These are phyloP conservation scores for Microcebus murinus DNA, from an alignment of 2,113 vertebrate genomes.

Conservation along the genomic window DNA sequence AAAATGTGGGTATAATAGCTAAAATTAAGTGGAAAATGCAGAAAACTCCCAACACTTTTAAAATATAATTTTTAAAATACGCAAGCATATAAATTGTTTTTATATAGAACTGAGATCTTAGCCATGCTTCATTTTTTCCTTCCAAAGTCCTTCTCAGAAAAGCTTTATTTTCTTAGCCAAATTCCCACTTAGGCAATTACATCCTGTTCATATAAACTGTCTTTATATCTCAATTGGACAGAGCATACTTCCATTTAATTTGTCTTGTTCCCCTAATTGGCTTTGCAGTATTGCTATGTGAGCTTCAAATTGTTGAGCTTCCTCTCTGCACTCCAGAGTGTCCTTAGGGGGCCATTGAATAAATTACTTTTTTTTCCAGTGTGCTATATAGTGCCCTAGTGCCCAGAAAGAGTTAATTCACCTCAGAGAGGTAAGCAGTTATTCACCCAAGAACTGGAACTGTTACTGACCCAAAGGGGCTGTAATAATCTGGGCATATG, in stretches of 20 bases:
- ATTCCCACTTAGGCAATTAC: conserved; percentile 60
- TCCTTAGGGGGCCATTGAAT: conserved; percentile 55
- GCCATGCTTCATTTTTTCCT: conserved; percentile 30
- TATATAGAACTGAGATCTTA: not conserved
- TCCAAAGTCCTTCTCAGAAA: conserved; percentile 50
- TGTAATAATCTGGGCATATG: conserved; percentile 42
- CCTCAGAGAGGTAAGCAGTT: conserved; percentile 71
- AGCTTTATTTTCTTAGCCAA: conserved; percentile 48
- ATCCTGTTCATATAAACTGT: conserved; percentile 55
- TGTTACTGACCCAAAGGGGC: conserved; percentile 62
- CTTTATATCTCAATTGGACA: conserved; percentile 63
- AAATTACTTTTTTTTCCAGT: conserved; percentile 55
- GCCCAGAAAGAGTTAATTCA: conserved; percentile 76
- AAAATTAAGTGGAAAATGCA: not conserved
- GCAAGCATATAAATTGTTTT: not conserved
- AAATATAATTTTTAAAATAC: not conserved
- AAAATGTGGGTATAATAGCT: not conserved
- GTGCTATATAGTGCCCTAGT: conserved; percentile 43
- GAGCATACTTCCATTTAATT: conserved; percentile 60
- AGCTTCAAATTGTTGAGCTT: conserved; percentile 52
- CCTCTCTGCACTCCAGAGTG: conserved; percentile 42
- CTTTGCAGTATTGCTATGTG: conserved; percentile 61
- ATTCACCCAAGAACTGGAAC: conserved; percentile 63
- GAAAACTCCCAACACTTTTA: not conserved
- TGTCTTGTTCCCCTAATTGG: conserved; percentile 72